These are phyloP conservation scores for Chloromyia formosa DNA, from an alignment of 2,888 invertebrate species.

Conservation along the genomic window DNA sequence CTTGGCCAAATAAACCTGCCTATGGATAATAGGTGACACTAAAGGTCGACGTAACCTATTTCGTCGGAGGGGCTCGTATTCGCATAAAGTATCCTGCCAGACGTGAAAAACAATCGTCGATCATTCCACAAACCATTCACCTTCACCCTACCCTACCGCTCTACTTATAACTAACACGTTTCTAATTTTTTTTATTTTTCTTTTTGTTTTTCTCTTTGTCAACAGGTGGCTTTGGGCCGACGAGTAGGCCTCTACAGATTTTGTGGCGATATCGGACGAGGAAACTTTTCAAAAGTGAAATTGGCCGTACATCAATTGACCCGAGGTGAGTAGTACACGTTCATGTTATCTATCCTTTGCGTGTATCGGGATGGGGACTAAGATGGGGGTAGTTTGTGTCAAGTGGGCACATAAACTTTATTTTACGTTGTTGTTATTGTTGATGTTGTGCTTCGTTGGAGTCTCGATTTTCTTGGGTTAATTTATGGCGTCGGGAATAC, in stretches of 20 bases:
- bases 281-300: slow-evolving; percentile 83
- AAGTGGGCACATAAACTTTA: too few species aligned
- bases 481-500: slow-evolving; percentile 17
- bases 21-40: neutral
- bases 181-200: slow-evolving; percentile 49
- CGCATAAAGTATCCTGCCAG: neutral
- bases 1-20: neutral
- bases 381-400: too few species aligned
- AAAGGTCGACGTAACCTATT: neutral
- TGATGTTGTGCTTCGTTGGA: neutral
- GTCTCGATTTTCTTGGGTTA: slow-evolving; percentile 1
- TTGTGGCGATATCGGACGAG: slow-evolving; percentile 77
- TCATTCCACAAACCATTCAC: neutral
- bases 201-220: neutral
- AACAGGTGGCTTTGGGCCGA: slow-evolving; percentile 72
- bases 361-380: neutral
- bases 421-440: neutral
- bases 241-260: slow-evolving; percentile 79
- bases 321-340: slow-evolving; percentile 66
- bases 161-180: neutral
- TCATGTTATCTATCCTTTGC: neutral
- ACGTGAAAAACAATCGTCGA: neutral
- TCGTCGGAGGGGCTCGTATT: neutral
- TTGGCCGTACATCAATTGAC: slow-evolving; percentile 78
- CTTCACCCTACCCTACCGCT: too few species aligned